Percentiles rank a stretch among this genome's conserved stretches.
phyloP scores from a whole-genome alignment of 1,140 invertebrate species.

The Notospermus geniculatus region DNA sequence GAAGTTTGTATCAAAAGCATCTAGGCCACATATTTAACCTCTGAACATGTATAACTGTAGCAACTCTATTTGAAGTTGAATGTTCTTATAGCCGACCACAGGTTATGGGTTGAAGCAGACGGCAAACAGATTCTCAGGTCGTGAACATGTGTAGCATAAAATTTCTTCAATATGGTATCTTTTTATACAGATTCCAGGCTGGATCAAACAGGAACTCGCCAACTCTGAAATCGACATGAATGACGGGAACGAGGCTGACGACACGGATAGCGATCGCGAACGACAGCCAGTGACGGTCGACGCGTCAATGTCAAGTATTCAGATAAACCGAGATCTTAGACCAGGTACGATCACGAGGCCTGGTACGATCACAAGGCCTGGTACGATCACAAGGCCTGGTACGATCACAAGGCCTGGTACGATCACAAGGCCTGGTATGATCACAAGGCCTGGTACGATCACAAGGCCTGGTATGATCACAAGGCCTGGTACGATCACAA shows the following conservation, averaged over 20 bases:
- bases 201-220: constrained; percentile 54
- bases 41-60: too few relatives aligned
- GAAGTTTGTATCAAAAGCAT: too few relatives aligned
- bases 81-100: too few relatives aligned
- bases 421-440: constrained; percentile 28
- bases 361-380: constrained; percentile 31
- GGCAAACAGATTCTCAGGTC: too few relatives aligned
- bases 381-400: constrained; percentile 23
- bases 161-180: too few relatives aligned
- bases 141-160: too few relatives aligned
- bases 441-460: constrained; percentile 10
- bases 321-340: constrained; percentile 40
- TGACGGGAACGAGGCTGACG: constrained; percentile 47
- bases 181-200: constrained; percentile 34
- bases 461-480: neutral
- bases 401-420: constrained; percentile 13
- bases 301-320: constrained; percentile 47
- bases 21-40: too few relatives aligned
- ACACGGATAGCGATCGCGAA: constrained; percentile 29
- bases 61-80: too few relatives aligned
- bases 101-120: too few relatives aligned
- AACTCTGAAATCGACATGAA: constrained; percentile 37
- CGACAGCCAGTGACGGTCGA: constrained; percentile 22
- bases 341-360: constrained; percentile 18
- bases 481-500: neutral